Conservation (phyloP, 1,140 invertebrate genomes). For the Leguminivora glycinivorella region DNA sequence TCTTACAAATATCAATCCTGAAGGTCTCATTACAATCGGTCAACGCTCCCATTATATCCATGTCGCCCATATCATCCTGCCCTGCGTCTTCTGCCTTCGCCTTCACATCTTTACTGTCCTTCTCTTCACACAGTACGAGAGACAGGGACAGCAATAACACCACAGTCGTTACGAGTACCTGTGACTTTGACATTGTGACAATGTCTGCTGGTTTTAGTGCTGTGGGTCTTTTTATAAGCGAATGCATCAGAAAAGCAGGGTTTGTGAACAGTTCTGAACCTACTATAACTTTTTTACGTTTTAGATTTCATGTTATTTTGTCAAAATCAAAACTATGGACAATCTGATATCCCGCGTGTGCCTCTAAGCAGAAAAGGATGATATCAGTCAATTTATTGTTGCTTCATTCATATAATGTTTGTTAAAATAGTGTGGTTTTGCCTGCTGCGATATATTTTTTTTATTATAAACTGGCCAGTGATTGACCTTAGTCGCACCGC, state of each 20-base stretch:
- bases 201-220: neutral
- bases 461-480: too few relatives aligned
- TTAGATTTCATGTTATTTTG: neutral
- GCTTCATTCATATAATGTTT: too few relatives aligned
- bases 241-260: neutral
- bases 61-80: conserved; percentile 37
- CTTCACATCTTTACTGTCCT: neutral
- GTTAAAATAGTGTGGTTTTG: too few relatives aligned
- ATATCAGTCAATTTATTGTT: too few relatives aligned
- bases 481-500: too few relatives aligned
- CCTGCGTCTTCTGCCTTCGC: neutral
- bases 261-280: neutral
- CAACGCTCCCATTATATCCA: conserved; percentile 49
- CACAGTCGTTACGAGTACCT: neutral
- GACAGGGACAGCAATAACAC: neutral
- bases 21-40: conserved; percentile 63
- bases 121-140: neutral
- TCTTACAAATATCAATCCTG: conserved; percentile 60
- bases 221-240: neutral
- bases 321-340: neutral
- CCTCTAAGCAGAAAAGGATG: too few relatives aligned
- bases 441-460: too few relatives aligned
- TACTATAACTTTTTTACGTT: too few relatives aligned
- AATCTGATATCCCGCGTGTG: neutral
- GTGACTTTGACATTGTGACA: neutral